Evolutionary conservation across 2,797 vertebrate species (phyloP), one percentile per base, ranked within the genome.

Genomic region (Rhinatrema bivittatum): DNA sequence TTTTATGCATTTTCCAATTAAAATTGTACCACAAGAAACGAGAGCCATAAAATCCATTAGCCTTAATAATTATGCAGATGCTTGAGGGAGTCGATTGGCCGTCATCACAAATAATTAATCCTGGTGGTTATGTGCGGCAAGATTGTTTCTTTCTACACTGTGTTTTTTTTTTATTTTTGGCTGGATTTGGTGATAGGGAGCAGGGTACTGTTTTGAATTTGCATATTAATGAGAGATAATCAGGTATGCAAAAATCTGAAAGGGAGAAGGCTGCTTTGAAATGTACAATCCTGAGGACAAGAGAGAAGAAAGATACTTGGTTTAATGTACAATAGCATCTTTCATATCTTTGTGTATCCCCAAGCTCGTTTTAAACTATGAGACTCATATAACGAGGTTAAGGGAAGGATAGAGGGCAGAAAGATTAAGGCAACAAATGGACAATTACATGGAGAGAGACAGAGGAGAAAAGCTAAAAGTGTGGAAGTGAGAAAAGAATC

Each of bases 91-190:
- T 37, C 46, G 50, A 62, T 62, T 71, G 68, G 61, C 72, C 61
- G 31, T 75, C 70, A 59, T 67, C 57, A 60, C 53, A 37, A 44
- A 57, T 73, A 69, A 73, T 71, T 73, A 68, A 62, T 59, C 56
- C 57, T 69, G 54, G 42, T 62, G 48, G 57, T 59, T 64, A 53
- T 53, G 57, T 62, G 70, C 53, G 38, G 37, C 36, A 42, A 46
- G 46, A 59, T 67, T 48, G 53, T 53, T 67, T 40, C 48, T 46
- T 24, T 2, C n/a, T n/a, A n/a, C n/a, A n/a, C n/a, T n/a, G n/a
- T n/a, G n/a, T n/a, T n/a, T n/a, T 36, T n/a, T n/a, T n/a, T 36
- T 31, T 22, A 16, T 9, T 15, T 40, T 24, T 21, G 7, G 42
- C 44, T 28, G 0, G 17, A 54, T 25, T 5, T 15, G 31, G 22